Conservation (phyloP, 2,888 invertebrate genomes). For the Acronicta aceris region DNA sequence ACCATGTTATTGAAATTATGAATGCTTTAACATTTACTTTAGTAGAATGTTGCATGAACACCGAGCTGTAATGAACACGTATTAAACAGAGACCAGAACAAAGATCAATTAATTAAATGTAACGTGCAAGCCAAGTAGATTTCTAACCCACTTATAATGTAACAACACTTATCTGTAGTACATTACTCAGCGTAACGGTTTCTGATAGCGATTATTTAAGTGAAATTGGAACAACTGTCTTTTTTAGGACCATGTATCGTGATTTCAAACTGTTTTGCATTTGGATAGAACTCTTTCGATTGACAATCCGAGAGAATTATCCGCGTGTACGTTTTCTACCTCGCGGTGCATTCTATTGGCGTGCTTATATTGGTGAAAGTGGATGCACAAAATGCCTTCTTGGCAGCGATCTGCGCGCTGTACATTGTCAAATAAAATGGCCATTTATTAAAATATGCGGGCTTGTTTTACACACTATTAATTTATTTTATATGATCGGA, state of each 20-base stretch:
- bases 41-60: constrained; percentile 25
- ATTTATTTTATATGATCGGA: constrained; percentile 48
- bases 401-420: constrained; percentile 61
- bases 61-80: constrained; percentile 34
- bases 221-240: constrained; percentile 33
- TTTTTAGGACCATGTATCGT: constrained; percentile 7
- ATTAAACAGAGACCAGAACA: constrained; percentile 46
- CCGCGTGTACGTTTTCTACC: constrained; percentile 69
- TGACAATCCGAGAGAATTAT: constrained; percentile 62
- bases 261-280: constrained; percentile 21
- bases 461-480: constrained; percentile 48
- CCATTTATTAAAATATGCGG: constrained; percentile 56
- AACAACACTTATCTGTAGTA: constrained; percentile 51
- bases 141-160: constrained; percentile 54
- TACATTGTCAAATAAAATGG: constrained; percentile 65
- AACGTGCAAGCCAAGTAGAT: constrained; percentile 47
- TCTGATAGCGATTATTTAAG: constrained; percentile 37
- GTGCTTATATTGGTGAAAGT: constrained; percentile 84
- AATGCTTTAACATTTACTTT: constrained; percentile 4
- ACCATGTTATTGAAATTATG: neutral
- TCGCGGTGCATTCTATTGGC: constrained; percentile 75
- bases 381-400: constrained; percentile 79
- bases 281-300: constrained; percentile 45
- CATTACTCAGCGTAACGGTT: constrained; percentile 26
- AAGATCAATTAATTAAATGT: constrained; percentile 56